Conservation (phyloP, 2,797 vertebrate species). For the Leptodactylus fallax region DNA sequence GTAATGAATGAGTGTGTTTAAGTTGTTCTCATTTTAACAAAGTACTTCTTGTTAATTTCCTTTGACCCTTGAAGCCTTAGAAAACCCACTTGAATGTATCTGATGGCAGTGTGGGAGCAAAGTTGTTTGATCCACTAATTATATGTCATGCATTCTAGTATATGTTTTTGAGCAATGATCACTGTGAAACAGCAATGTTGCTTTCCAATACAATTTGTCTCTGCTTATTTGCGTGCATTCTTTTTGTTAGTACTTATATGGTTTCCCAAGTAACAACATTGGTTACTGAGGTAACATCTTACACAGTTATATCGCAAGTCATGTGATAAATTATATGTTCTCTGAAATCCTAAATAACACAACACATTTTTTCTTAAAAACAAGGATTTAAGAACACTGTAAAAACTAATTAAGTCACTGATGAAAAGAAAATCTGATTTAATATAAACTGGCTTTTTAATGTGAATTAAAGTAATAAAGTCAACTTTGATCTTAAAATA, state of each 20-base stretch:
- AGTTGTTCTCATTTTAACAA: slow-evolving; percentile 54
- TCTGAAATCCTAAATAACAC: background rate
- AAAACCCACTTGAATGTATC: slow-evolving; percentile 49
- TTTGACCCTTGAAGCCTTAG: slow-evolving; percentile 40
- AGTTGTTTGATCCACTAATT: slow-evolving; percentile 54
- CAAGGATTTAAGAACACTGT: too few relatives aligned
- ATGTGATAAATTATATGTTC: background rate
- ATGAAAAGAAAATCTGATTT: too few relatives aligned
- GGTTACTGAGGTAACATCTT: background rate
- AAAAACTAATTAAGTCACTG: too few relatives aligned
- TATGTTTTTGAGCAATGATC: slow-evolving; percentile 27
- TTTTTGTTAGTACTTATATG: background rate
- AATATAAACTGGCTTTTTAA: too few relatives aligned
- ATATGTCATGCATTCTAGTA: slow-evolving; percentile 37
- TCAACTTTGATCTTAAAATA: too few relatives aligned
- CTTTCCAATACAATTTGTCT: slow-evolving; percentile 10
- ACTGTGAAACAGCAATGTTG: background rate
- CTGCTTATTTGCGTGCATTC: slow-evolving; percentile 13
- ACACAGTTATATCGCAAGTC: background rate
- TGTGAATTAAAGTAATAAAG: too few relatives aligned
- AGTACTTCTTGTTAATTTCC: slow-evolving; percentile 45
- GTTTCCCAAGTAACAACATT: slow-evolving; percentile 26
- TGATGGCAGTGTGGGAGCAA: slow-evolving; percentile 24
- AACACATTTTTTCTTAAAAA: too few relatives aligned
- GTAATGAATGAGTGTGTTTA: slow-evolving; percentile 42